These are phyloP conservation scores for Sphaeridia pumilis DNA, from an alignment of 2,888 invertebrate genomes.

Conservation along the genomic window DNA sequence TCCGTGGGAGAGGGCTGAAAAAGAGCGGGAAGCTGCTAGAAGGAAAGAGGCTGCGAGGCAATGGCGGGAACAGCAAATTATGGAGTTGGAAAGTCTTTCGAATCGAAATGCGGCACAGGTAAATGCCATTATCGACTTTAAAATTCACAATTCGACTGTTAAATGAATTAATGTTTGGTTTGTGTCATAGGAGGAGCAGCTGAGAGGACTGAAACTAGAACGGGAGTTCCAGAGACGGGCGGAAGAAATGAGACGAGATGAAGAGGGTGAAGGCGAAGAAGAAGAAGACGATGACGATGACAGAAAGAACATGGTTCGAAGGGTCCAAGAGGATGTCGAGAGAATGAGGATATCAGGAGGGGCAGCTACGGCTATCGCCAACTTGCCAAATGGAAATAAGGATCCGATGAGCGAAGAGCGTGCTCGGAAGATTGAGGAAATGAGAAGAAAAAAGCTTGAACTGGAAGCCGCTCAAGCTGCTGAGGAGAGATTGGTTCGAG, in stretches of 20 bases:
- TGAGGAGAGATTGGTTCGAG: slow-evolving; percentile 41
- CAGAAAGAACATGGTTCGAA: slow-evolving; percentile 39
- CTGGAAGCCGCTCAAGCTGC: slow-evolving; percentile 47
- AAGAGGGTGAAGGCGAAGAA: slow-evolving; percentile 56
- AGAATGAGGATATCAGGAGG: slow-evolving; percentile 37
- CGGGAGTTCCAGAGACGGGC: slow-evolving; percentile 86
- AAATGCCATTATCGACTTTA: not conserved
- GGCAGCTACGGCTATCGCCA: slow-evolving; percentile 5
- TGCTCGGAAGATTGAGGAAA: slow-evolving; percentile 46
- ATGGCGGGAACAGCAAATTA: slow-evolving; percentile 77
- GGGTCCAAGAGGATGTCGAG: slow-evolving; percentile 42
- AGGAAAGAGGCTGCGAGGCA: slow-evolving; percentile 62
- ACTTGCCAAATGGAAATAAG: slow-evolving; percentile 21
- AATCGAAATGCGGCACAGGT: slow-evolving; percentile 59
- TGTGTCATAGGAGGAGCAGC: slow-evolving; percentile 55
- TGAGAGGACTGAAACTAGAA: slow-evolving; percentile 79
- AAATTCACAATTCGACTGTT: not conserved
- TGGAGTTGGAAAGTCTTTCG: slow-evolving; percentile 58
- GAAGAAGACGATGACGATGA: slow-evolving; percentile 42
- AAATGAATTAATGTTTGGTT: slow-evolving; percentile 1
- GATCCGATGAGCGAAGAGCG: slow-evolving; percentile 39
- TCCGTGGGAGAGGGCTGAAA: slow-evolving; percentile 89
- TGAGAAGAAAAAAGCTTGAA: slow-evolving; percentile 46
- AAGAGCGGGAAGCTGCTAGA: slow-evolving; percentile 55
- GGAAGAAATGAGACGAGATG: slow-evolving; percentile 59